Base-by-base conservation (phyloP, 30 jellyfish, hydroid and myxozoan genomes). In the Aurelia coerulea region DNA sequence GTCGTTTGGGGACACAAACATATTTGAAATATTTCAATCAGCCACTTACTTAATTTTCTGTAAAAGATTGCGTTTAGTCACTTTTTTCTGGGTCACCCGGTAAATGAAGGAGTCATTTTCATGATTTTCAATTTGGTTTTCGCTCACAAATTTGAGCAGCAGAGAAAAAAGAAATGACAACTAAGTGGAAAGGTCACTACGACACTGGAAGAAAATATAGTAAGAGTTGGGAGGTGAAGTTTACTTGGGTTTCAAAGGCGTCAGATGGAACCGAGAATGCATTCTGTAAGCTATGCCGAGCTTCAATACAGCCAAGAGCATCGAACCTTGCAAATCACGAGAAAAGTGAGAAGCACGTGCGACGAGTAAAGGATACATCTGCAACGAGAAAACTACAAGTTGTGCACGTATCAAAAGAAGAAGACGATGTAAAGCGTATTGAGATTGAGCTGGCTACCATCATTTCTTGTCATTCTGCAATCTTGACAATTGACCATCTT, bases 201-300 rank as follows among this genome's bases (percentile, higher is more conserved):
- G 89, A 84, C 79, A 76, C 33, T 72, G 72, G 88, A 4, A 89
- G 89, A 64, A 41, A 84, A 51, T 73, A 84, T 34, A 35, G 70
- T 18, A 84, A 72, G 75, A 54, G 54, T 32, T 84, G 93, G 93
- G 81, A 86, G 63, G 85, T 23, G 7, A 86, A 86, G 91, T 86
- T 46, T 86, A 5, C 59, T 41, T 86, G 95, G 90, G 90, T 75
- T 59, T 68, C 64, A 65, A 75, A 62, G 70, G 91, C 76, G 9
- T 73, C 90, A 4, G 97, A 88, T 80, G 90, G 92, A 23, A 78
- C 94, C 19, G 84, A 88, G 68, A 78, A 71, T 65, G 95, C 93
- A 39, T 80, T 65, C 73, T 80, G 97, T 71, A 88, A 88, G 64
- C 62, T 70, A 76, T 80, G 93, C 88, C 51, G 81, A 42, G 17